These are phyloP conservation scores for Rhizomys pruinosus DNA, from an alignment of 2,113 vertebrate species.

Conservation along the genomic window DNA sequence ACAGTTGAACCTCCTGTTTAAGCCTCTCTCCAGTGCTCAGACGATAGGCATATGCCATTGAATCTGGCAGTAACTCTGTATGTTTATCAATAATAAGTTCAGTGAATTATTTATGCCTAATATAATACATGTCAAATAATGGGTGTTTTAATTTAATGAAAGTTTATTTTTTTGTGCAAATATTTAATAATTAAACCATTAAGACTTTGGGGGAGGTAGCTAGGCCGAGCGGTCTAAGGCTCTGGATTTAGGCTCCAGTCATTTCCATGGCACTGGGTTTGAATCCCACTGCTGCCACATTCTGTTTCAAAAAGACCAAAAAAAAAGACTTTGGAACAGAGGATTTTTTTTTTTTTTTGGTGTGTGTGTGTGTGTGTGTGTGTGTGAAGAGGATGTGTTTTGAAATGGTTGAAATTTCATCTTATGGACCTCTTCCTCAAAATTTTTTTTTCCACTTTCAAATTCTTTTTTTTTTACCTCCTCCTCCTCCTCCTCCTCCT, in stretches of 20 bases:
- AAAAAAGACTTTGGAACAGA: conserved; percentile 48
- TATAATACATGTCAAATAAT: no score
- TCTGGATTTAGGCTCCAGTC: no score
- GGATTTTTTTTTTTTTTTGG: no score
- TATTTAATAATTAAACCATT: conserved; percentile 37
- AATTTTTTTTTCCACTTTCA: conserved; percentile 14
- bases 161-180: conserved; percentile 45
- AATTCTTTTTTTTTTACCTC: no score
- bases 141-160: conserved; percentile 47
- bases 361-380: no score
- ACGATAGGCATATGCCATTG: background rate
- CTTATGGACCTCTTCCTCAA: background rate
- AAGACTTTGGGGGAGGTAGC: no score
- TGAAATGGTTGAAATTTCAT: conserved; percentile 36
- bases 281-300: no score
- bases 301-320: no score
- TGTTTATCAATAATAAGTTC: conserved; percentile 38
- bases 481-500: no score
- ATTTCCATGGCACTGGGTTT: no score
- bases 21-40: background rate
- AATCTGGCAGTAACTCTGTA: background rate
- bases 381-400: no score
- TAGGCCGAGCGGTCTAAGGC: no score
- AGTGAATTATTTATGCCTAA: conserved; percentile 52
- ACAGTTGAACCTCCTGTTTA: background rate